Evolutionary conservation across 2,797 vertebrate genomes (phyloP), one percentile per base, ranked within the genome.

Genomic region (Neoniphon sammara): DNA sequence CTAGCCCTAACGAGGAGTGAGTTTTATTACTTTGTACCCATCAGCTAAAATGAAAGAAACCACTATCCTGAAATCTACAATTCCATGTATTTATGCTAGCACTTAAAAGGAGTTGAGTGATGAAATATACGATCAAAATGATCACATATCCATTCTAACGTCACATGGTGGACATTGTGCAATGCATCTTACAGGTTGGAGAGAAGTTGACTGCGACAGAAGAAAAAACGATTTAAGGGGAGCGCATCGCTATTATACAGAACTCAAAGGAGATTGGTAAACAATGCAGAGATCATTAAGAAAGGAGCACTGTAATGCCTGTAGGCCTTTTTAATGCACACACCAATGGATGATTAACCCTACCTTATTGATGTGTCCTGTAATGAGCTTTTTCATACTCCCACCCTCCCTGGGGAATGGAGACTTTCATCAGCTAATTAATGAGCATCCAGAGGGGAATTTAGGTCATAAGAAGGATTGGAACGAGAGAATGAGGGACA

Each of bases 321-420:
- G 53, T 72, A 50, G 69, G 70, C n/a, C 58, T 75, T 60, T 79
- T 80, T 73, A 77, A 61, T 21, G 23, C 62, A 71, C 59, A 46
- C 12, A 5, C 58, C 46, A 61, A 65, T 53, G 47, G 66, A 63
- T 75, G 75, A 82, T 83, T 86, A 81, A 91, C 84, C 66, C 69
- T 30, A 46, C 67, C 1, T 77, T 86, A 88, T 78, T 87, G 84
- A 87, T 73, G 85, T 70, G 75, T 83, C 49, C 65, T 70, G 53
- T 91, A 91, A 89, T 84, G 85, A 86, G 79, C 70, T 84, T 87
- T 88, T 85, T 88, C 78, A 75, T 66, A 78, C 65, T 69, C 65
- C 75, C 47, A 50, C 53, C 66, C 50, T 88, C 82, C 84, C 70
- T n/a, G 17, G 58, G 80, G 82, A 73, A 62, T 2, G 31, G 53